phyloP scores from a whole-genome alignment of 1,140 invertebrate genomes.

The Cyphomyrmex costatus region DNA sequence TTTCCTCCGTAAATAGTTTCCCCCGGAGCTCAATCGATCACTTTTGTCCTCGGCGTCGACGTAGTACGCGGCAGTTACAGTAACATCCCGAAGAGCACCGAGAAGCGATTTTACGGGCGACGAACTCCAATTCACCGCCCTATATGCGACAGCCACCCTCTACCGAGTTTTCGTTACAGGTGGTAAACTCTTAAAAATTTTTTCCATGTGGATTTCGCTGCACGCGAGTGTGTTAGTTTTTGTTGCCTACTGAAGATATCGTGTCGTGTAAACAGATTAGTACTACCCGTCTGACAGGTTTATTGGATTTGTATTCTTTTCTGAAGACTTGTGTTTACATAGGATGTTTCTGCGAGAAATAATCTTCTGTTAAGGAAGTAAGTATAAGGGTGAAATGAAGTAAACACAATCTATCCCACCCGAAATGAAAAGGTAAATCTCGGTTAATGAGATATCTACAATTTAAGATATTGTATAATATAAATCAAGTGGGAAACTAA shows the following conservation, averaged over 20 bases:
- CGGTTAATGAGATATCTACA: constrained; percentile 13
- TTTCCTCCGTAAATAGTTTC: constrained; percentile 66
- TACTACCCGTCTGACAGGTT: neutral
- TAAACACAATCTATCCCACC: neutral
- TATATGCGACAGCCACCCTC: neutral
- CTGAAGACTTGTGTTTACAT: constrained; percentile 23
- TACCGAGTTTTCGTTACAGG: constrained; percentile 28
- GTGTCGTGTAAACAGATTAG: constrained; percentile 42
- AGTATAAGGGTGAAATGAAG: neutral
- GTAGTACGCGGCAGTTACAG: constrained; percentile 55
- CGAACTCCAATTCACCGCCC: constrained; percentile 11
- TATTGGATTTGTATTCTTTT: constrained; percentile 30
- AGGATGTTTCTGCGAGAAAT: constrained; percentile 14
- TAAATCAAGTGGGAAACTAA: neutral
- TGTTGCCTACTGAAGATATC: neutral
- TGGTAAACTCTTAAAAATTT: constrained; percentile 33
- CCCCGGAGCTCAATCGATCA: constrained; percentile 69
- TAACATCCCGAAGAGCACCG: constrained; percentile 30
- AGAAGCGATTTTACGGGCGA: constrained; percentile 66
- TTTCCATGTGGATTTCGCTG: neutral
- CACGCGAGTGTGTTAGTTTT: constrained; percentile 17
- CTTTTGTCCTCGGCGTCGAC: constrained; percentile 55
- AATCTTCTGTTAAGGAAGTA: constrained; percentile 40
- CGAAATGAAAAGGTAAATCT: neutral
- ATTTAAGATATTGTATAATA: constrained; percentile 6